Evolutionary conservation across 1,140 invertebrate genomes (phyloP), one percentile per base, ranked within the genome.

Genomic region (Stenopsyche tienmushanensis): DNA sequence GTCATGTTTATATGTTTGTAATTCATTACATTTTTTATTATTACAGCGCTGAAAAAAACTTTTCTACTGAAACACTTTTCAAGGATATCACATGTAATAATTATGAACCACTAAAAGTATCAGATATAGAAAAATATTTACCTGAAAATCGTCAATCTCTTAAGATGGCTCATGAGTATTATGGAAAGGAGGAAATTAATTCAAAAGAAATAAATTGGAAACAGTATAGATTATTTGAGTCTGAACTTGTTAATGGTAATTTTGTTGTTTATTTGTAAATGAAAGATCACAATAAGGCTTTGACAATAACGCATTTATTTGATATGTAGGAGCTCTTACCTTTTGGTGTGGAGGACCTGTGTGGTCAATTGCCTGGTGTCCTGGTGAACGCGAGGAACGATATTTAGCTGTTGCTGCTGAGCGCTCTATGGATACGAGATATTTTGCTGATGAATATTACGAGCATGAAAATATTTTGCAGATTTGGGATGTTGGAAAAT

Each of bases 281-380:
- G 2, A 50, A 50, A 3, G 20, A 21, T 2, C 23, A 24, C 20
- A 44, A 3, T 44, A 13, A 44, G 34, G 34, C 34, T 44, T 45
- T 45, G 18, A 15, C 18, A 45, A 17, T 21, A 20, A 3, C 18
- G 18, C 3, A 15, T 3, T 1, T 49, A 20, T 17, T 64, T 3
- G 24, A 53, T 21, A 29, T 72, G 53, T 24, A 82, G 78, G 69
- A 59, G 65, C 73, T 17, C 72, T 76, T 17, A 83, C 76, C n/a
- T 80, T 86, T 71, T 88, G 84, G 74, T 80, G 80, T 71, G 86
- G 86, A 25, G 86, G 86, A 13, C 83, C 85, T 2, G 74, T 88
- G 15, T 83, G 80, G 76, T 75, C 83, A 1, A 66, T 83, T 59
- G 79, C 82, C 34, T 88, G 86, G 86, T 72, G 82, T 65, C 84